Base-by-base conservation (phyloP, 2,797 vertebrate species). In the Lepus oiostolus region DNA sequence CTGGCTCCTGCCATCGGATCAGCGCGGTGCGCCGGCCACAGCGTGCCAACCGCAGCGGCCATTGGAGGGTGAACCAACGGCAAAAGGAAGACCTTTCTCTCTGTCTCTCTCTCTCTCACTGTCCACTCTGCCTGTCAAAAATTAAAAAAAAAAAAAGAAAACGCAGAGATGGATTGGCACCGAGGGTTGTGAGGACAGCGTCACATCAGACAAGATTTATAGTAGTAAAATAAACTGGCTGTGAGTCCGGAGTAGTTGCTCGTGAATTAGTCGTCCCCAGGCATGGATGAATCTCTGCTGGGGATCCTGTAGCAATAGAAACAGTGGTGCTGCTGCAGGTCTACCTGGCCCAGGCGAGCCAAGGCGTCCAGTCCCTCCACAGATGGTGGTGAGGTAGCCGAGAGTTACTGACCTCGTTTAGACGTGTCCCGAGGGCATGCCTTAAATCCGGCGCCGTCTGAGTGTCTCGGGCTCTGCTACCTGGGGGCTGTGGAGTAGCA, bases 351-450 rank as follows among this genome's bases (percentile, higher is more conserved):
- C 74, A 42, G 85, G 79, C 19, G 47, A 88, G 75, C 30, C 71
- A 52, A 62, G 42, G 8, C 42, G 71, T 17, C 17, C 11, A 65
- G 67, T 30, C 30, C 26, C 26, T 83, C 35, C 65, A 21, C 24
- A 85, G 67, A 86, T 8, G 8, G 42, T 5, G 8, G 35, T 1
- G 4, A 88, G 86, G 72, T 77, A 63, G 74, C 5, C n/a, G 52
- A 81, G 95, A 95, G 32, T 95, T 96, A 96, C 12, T 35, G 88
- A 90, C 38, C 88, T 93, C 0, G 0, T 84, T 35, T 32, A 91
- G 83, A 85, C 21, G 74, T 92, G 58, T 71, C 71, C 63, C 14
- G 32, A 0, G 5, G 93, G 68, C 54, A 47, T 28, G 30, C 52
- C 30, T 88, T 84, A 86, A 94, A 58, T 94, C 94, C 52, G 75